Evolutionary conservation across 2,797 vertebrate genomes (phyloP).

Genomic region (Psittacula derbiana): DNA sequence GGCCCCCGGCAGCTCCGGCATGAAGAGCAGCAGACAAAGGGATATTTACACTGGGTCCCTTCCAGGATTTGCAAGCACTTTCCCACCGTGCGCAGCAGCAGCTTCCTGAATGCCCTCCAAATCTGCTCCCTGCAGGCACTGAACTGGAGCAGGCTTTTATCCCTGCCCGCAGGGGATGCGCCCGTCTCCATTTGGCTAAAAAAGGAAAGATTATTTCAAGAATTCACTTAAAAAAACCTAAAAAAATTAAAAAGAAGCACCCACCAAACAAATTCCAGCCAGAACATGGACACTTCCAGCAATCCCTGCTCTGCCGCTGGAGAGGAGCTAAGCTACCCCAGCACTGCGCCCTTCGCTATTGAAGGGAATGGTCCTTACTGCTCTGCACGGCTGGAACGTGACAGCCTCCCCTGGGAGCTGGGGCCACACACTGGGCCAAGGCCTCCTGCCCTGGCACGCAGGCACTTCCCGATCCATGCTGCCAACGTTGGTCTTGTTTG

Average conservation of each 20-base stretch:
- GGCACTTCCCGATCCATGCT: background rate
- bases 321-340: background rate
- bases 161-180: slow-evolving; percentile 55
- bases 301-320: background rate
- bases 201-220: background rate
- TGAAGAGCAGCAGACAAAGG: background rate
- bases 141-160: slow-evolving; percentile 7
- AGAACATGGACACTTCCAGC: background rate
- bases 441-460: background rate
- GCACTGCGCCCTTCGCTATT: background rate
- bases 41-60: slow-evolving; percentile 51
- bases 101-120: background rate
- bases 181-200: slow-evolving; percentile 22
- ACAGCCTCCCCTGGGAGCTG: background rate
- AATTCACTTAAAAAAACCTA: background rate
- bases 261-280: background rate
- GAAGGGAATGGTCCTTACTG: background rate
- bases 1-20: background rate
- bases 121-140: slow-evolving; percentile 27
- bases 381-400: background rate
- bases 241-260: background rate
- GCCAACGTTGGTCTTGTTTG: rapidly evolving
- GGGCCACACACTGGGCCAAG: background rate
- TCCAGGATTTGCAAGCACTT: slow-evolving; percentile 37
- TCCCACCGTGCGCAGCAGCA: background rate